Evolutionary conservation across 2,797 vertebrate species (phyloP), one percentile per base, ranked within the genome.

Genomic region (Sus cebifrons): DNA sequence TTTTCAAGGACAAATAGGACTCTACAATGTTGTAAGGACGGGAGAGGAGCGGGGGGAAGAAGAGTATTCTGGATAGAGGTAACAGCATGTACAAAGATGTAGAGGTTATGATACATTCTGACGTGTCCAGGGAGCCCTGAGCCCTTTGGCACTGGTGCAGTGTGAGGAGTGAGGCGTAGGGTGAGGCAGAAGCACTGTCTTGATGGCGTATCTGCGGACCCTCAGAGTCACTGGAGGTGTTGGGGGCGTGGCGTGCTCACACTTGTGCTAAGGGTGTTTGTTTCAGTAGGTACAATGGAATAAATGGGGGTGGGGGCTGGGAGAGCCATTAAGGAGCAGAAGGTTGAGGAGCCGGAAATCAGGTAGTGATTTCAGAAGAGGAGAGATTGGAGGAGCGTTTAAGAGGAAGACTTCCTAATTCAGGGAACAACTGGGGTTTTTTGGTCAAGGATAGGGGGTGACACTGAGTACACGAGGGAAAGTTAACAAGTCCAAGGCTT

Each of bases 251-350:
- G 6, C 15, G 32, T 81, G 78, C 52, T 92, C 52, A 68, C 60
- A 52, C 29, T 49, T 40, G 3, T 15, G 27, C 58, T 94, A 79
- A 87, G 65, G 40, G 83, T 73, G 8, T 79, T 97, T 44, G 60
- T 75, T 94, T 65, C 90, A 54, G 10, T 82, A 36, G 68, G 23
- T 73, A 36, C 1, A 29, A 68, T 56, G 44, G 58, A 78, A 60
- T 56, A 49, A 84, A 16, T 71, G 67, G 75, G 21, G 21, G 70
- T 23, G 23, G 49, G 54, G 67, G 56, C 62, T 49, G 27, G 49
- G 71, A 52, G 68, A 77, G 17, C 32, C 60, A 5, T 92, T 83
- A 89, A 78, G 75, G 92, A 79, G 40, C 83, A 73, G 49, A 52
- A 78, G 20, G 77, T 0, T 27, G 29, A 84, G 74, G 71, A 32